These are phyloP conservation scores for Meteorus cinctellus DNA, from an alignment of 2,888 invertebrate species.

Conservation along the genomic window DNA sequence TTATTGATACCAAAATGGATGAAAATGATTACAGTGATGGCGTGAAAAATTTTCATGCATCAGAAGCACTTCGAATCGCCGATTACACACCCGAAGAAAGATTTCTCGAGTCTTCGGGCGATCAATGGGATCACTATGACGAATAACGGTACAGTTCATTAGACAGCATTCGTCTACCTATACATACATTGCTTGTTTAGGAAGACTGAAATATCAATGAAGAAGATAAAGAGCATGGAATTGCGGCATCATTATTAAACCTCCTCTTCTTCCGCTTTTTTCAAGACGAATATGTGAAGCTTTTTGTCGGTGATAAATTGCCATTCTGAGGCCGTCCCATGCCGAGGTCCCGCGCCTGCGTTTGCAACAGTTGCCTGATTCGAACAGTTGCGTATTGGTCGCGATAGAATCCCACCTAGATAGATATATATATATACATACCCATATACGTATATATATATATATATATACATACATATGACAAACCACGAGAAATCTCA, in stretches of 20 bases:
- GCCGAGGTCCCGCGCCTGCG: conserved; percentile 39
- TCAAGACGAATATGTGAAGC: no score
- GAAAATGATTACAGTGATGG: neutral
- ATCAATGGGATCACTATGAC: conserved; percentile 42
- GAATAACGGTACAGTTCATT: neutral
- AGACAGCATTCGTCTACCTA: neutral
- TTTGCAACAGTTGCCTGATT: conserved; percentile 41
- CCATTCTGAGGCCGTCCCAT: neutral
- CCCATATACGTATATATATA: no score
- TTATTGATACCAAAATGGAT: neutral
- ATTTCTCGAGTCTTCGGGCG: conserved; percentile 36
- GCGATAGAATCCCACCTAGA: conserved; percentile 20
- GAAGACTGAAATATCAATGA: neutral
- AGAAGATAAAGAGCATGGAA: neutral
- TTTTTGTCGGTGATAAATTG: neutral
- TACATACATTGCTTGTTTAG: neutral
- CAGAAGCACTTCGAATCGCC: conserved; percentile 27
- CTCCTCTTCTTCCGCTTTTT: no score
- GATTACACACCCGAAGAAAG: conserved; percentile 39
- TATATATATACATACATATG: neutral
- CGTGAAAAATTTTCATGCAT: conserved; percentile 32
- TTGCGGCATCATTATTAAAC: no score
- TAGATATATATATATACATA: neutral
- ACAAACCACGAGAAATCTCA: conserved; percentile 14
- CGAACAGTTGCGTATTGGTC: conserved; percentile 36